Conservation (phyloP, 2,797 vertebrate species). For the Poeciliopsis presidionis region DNA sequence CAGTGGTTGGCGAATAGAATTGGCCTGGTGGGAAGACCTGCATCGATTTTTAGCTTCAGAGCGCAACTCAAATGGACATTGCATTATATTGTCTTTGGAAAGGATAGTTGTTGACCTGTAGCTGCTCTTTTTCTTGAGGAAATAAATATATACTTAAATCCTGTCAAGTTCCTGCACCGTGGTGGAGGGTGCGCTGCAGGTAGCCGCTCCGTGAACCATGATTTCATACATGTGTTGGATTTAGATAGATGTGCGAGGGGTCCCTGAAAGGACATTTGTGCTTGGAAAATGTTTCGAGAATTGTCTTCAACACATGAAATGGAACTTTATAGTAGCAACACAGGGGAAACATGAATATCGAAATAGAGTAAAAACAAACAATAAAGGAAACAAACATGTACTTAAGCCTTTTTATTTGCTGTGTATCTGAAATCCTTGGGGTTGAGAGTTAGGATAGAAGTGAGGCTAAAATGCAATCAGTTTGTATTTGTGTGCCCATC, state of each 20-base stretch:
- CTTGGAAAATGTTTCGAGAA: neutral
- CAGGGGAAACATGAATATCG: neutral
- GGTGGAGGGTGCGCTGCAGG: slow-evolving; percentile 4
- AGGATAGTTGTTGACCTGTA: slow-evolving; percentile 32
- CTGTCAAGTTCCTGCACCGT: slow-evolving; percentile 6
- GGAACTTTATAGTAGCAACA: neutral
- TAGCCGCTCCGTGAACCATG: neutral
- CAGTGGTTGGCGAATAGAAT: slow-evolving; percentile 18
- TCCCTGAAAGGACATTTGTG: neutral
- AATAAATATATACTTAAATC: slow-evolving; percentile 29
- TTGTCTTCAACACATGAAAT: neutral
- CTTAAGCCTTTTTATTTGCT: neutral
- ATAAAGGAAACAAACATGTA: neutral
- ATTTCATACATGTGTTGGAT: neutral
- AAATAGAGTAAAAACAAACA: neutral
- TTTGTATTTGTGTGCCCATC: neutral
- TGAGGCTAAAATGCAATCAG: neutral
- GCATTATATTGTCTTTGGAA: slow-evolving; percentile 24
- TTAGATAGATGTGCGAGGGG: neutral
- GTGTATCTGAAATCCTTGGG: neutral
- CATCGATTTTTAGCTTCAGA: slow-evolving; percentile 32
- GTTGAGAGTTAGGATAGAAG: neutral
- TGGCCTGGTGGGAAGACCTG: slow-evolving; percentile 20
- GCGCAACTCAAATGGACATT: slow-evolving; percentile 31
- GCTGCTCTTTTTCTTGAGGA: slow-evolving; percentile 13